Conservation (phyloP, 2,113 vertebrate species). For the Deroptyus accipitrinus region DNA sequence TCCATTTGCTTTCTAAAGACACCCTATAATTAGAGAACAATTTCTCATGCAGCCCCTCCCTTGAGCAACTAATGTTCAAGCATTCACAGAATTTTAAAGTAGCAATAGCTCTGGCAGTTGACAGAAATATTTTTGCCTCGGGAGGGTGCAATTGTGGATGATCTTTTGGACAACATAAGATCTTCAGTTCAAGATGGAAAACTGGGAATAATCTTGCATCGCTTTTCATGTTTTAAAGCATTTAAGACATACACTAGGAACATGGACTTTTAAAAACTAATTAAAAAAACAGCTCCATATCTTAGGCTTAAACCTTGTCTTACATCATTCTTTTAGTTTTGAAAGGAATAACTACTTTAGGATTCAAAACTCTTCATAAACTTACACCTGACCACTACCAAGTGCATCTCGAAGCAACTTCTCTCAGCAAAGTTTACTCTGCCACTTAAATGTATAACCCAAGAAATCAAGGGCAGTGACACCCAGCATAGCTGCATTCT, state of each 20-base stretch:
- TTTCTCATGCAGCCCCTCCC: slow-evolving; percentile 67
- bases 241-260: neutral
- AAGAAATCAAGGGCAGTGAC: neutral
- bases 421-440: neutral
- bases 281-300: neutral
- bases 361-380: neutral
- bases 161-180: neutral
- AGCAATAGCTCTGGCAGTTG: slow-evolving; percentile 34
- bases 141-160: neutral
- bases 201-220: neutral
- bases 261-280: neutral
- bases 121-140: neutral
- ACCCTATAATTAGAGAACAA: slow-evolving; percentile 68
- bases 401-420: neutral
- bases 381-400: neutral
- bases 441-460: neutral
- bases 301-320: neutral
- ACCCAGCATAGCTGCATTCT: neutral
- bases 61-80: slow-evolving; percentile 37
- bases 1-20: slow-evolving; percentile 56
- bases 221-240: neutral
- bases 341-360: neutral
- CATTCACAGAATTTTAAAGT: slow-evolving; percentile 62
- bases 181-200: neutral
- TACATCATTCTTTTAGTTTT: neutral